Percentiles rank a stretch among this genome's conserved stretches.
Evolutionary conservation across 2,888 invertebrate species (phyloP).

Genomic region (Eupithecia abbreviata): DNA sequence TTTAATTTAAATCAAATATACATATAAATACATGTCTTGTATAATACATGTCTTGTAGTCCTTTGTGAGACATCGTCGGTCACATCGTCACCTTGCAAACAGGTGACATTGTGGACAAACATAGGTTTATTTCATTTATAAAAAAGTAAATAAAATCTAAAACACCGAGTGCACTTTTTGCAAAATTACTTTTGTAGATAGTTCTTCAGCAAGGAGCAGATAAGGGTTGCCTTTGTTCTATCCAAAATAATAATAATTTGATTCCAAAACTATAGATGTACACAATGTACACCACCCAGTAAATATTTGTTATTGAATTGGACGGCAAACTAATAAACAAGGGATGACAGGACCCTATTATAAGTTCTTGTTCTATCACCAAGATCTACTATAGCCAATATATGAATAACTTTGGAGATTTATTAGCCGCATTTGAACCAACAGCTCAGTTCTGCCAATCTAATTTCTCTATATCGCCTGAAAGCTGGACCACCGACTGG

Average conservation of each 20-base stretch:
- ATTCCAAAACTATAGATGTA: constrained; percentile 36
- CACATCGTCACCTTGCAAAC: no score
- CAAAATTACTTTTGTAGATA: neutral
- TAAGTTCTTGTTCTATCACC: constrained; percentile 44
- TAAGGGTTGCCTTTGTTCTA: neutral
- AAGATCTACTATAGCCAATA: constrained; percentile 35
- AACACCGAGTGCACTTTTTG: neutral
- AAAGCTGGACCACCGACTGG: neutral
- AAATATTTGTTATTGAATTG: constrained; percentile 41
- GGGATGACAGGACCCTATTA: constrained; percentile 45
- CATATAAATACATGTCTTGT: no score
- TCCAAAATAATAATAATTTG: constrained; percentile 12
- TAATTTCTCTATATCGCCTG: neutral
- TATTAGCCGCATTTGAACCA: constrained; percentile 32
- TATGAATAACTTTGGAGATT: constrained; percentile 40
- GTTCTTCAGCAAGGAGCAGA: neutral
- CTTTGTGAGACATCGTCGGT: no score
- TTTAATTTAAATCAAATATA: neutral
- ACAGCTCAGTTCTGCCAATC: constrained; percentile 24
- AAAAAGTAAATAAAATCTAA: neutral
- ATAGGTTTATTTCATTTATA: no score
- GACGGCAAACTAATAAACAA: constrained; percentile 39
- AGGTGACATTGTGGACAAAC: no score
- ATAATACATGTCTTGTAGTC: no score
- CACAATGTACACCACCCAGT: neutral